phyloP scores from a whole-genome alignment of 2,797 vertebrate genomes.

The Enteromius radiatus region DNA sequence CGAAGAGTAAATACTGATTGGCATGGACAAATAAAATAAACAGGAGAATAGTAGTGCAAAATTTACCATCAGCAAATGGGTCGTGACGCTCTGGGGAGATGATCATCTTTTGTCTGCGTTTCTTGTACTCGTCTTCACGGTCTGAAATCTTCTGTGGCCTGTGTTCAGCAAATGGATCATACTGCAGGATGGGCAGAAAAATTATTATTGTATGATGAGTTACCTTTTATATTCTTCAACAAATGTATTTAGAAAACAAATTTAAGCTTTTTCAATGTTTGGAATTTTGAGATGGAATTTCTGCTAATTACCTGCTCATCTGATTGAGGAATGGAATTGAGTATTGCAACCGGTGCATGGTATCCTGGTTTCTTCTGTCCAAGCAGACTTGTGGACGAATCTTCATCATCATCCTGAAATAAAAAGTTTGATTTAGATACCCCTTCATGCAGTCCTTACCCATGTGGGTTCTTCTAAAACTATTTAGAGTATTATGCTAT shows the following conservation, averaged over 20 bases:
- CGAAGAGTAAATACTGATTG: slow-evolving; percentile 60
- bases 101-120: slow-evolving; percentile 95
- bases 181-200: slow-evolving; percentile 74
- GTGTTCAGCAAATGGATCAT: slow-evolving; percentile 98
- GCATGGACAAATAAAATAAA: slow-evolving; percentile 58
- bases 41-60: slow-evolving; percentile 58
- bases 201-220: not conserved
- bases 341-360: slow-evolving; percentile 95
- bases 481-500: not conserved
- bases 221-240: not conserved
- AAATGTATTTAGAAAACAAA: not conserved
- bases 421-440: slow-evolving; percentile 60
- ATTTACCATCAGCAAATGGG: slow-evolving; percentile 99
- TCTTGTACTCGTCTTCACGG: slow-evolving; percentile 98
- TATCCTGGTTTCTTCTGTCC: slow-evolving; percentile 98
- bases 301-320: slow-evolving; percentile 87
- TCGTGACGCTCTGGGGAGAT: slow-evolving; percentile 98
- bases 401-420: slow-evolving; percentile 92
- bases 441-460: not conserved
- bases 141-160: slow-evolving; percentile 96
- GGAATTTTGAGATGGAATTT: not conserved
- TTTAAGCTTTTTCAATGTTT: not conserved
- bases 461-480: not conserved
- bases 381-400: slow-evolving; percentile 91
- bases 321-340: slow-evolving; percentile 97